Conservation (phyloP, 2,113 vertebrate species). For the Ancistrus triradiatus region DNA sequence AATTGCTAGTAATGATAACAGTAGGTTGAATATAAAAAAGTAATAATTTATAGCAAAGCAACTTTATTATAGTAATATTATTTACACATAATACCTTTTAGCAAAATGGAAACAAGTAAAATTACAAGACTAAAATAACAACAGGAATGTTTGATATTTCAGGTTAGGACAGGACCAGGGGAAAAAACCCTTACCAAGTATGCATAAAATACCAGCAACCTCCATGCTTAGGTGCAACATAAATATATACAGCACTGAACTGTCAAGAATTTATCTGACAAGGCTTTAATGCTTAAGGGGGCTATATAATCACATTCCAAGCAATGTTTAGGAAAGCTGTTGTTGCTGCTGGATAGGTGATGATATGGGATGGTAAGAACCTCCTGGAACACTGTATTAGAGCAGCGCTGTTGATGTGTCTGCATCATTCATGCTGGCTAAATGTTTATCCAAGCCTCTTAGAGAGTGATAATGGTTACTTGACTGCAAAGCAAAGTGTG, state of each 20-base stretch:
- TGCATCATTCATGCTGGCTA: slow-evolving; percentile 6
- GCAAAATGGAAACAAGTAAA: background rate
- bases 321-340: slow-evolving; percentile 7
- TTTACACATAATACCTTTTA: too few relatives aligned
- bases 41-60: too few relatives aligned
- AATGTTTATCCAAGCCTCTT: background rate
- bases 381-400: slow-evolving; percentile 19
- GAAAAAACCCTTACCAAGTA: slow-evolving; percentile 16
- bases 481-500: background rate
- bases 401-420: slow-evolving; percentile 27
- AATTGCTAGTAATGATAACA: too few relatives aligned
- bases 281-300: slow-evolving; percentile 31
- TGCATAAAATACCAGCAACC: slow-evolving; percentile 33
- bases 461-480: slow-evolving; percentile 15
- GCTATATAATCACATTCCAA: slow-evolving; percentile 34
- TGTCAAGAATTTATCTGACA: slow-evolving; percentile 21
- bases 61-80: too few relatives aligned
- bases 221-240: slow-evolving; percentile 30
- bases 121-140: background rate
- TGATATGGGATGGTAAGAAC: slow-evolving; percentile 36
- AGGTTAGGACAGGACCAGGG: slow-evolving; percentile 11
- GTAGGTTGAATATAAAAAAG: too few relatives aligned
- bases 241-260: slow-evolving; percentile 28
- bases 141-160: slow-evolving; percentile 31
- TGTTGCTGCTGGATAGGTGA: slow-evolving; percentile 39